These are phyloP conservation scores for Lepisosteus osseus DNA, from an alignment of 2,113 vertebrate species.

Conservation along the genomic window DNA sequence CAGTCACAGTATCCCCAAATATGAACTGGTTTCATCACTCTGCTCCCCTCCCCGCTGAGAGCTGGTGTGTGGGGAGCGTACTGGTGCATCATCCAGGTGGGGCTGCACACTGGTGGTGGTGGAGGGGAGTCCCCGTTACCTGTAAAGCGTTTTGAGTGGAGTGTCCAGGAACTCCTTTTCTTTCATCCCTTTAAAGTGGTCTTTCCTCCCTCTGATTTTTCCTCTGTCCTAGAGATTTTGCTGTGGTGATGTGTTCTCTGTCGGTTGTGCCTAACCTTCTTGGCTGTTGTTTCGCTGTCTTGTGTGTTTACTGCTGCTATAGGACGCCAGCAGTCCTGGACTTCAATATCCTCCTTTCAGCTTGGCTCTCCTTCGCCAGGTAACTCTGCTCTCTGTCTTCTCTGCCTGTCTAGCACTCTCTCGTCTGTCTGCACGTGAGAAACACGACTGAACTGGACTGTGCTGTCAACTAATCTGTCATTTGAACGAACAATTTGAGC, in stretches of 20 bases:
- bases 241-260: not conserved
- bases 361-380: conserved; percentile 70
- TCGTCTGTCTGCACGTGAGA: not conserved
- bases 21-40: no score
- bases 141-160: no score
- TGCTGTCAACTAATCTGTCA: not conserved
- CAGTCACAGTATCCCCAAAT: no score
- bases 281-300: not conserved
- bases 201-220: not conserved
- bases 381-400: conserved; percentile 41
- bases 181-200: no score
- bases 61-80: no score
- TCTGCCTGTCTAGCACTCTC: not conserved
- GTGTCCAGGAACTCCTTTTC: no score
- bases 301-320: conserved; percentile 39
- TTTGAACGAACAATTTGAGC: no score
- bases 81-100: no score
- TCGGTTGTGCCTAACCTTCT: not conserved
- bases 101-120: no score
- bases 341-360: conserved; percentile 72
- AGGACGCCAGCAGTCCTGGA: conserved; percentile 78
- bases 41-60: no score
- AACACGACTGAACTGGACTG: not conserved
- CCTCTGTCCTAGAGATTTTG: not conserved
- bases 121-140: no score